Evolutionary conservation across 2,797 vertebrate species (phyloP).

Genomic region (Manis crassicaudata): DNA sequence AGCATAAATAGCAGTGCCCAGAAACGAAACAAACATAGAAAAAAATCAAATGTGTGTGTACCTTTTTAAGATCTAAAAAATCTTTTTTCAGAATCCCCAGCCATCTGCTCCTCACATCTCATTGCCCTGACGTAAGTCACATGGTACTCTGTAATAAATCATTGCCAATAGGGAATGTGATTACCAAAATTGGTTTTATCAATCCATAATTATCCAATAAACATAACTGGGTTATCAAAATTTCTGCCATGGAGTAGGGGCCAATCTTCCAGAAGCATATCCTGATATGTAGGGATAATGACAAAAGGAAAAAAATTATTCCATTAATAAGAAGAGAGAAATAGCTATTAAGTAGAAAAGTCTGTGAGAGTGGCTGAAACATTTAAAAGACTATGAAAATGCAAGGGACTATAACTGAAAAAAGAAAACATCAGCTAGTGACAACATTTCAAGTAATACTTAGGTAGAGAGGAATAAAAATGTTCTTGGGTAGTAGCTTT

Average conservation of each 20-base stretch:
- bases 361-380: not conserved
- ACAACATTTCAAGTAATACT: not conserved
- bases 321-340: not conserved
- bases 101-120: not conserved
- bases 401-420: not conserved
- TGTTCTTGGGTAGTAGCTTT: not conserved
- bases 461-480: not conserved
- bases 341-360: not conserved
- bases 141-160: not conserved
- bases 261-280: not conserved
- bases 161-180: not conserved
- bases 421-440: not conserved
- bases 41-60: not conserved
- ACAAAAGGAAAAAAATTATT: not conserved
- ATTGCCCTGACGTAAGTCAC: not conserved
- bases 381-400: not conserved
- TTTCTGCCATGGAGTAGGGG: not conserved
- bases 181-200: not conserved
- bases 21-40: not conserved
- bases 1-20: not conserved
- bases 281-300: not conserved
- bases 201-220: not conserved
- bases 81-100: not conserved
- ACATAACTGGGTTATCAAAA: slow-evolving; percentile 13
- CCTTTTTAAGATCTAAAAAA: not conserved